Base-by-base conservation (phyloP, 2,797 vertebrate species). In the Necrosyrtes monachus region DNA sequence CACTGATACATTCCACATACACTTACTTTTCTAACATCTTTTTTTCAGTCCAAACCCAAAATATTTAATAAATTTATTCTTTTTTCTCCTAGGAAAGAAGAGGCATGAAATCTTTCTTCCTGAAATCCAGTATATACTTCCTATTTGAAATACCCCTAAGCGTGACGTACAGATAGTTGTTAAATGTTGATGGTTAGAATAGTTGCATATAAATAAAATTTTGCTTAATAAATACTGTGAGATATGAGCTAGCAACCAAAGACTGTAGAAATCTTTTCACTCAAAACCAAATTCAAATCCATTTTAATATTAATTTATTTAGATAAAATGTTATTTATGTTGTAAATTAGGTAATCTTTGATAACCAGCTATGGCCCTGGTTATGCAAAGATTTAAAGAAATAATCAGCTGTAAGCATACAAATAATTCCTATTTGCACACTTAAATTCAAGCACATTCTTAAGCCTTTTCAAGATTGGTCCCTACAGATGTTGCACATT, bases 401-500 rank as follows among this genome's bases (percentile, higher is more conserved):
- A 93, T 92, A 89, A 92, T 90, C 48, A 89, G 54, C 83, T 89
- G 37, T 62, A 96, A 94, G 53, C 27, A 84, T 43, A 54, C 17
- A 91, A 72, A 59, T 74, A 93, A 92, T 77, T 87, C 57, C 17
- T 89, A 80, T 88, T 85, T 95, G 70, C 60, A 84, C 93, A 62
- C 39, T 91, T 91, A 57, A 27, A 83, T 60, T 92, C 57, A 85
- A 86, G 37, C 41, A 87, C 16, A 41, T 75, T 79, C 75, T 93
- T 46, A 85, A 90, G 76, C 18, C n/a, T 94, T 94, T 96, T 79
- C 77, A 92, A 82, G 57, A 93, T 46, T 68, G n/a, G 57, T 92
- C 16, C 64, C 75, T 81, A 90, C 62, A 94, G 84, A 88, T 87
- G 59, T 28, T 96, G 57, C 67, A 88, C n/a, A 69, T 84, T 87